Evolutionary conservation across 2,797 vertebrate genomes (phyloP), one percentile per base, ranked within the genome.

Genomic region (Amazona finschi): DNA sequence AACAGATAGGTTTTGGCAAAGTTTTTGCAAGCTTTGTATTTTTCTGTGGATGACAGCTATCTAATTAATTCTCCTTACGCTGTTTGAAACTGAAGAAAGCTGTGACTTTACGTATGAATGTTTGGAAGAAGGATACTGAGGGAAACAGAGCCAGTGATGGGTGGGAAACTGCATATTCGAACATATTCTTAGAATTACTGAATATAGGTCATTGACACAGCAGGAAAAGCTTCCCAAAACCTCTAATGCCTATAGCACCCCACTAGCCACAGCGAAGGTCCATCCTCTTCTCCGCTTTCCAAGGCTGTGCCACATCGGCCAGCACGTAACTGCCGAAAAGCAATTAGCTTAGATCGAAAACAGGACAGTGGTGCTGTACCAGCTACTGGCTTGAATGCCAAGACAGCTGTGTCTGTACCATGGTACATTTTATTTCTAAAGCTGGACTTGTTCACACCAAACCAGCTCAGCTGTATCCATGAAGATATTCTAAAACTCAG

Each of bases 321-420:
- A 2, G 38, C 67, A 66, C 28, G 36, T 46, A 73, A 66, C 38
- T 41, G 28, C 65, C n/a, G 11, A 21, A 44, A 61, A 89, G 52
- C 10, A n/a, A 22, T 8, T 17, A 46, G 46, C 36, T 72, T 28
- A 47, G n/a, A 24, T 31, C 11, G 74, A 22, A 31, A 62, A 38
- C 28, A n/a, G 44, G 15, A 27, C 1, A 46, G n/a, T 30, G 30
- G 33, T 6, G 21, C 5, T 5, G 52, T 12, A 38, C 28, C 38
- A 44, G 46, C 41, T 0, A 0, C 53, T n/a, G 25, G 25, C 38
- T 64, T 0, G 0, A 50, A 24, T 58, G 1, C 36, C 30, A 65
- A 21, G n/a, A 52, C 46, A 74, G 47, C 39, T 30, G 30, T 30
- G 36, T 30, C 52, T 80, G 17, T 58, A 39, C 12, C 52, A 8